A percentile compares a stretch with the other conserved stretches of the same genome.
Conservation (phyloP, 2,797 vertebrate genomes). For the Emys orbicularis region DNA sequence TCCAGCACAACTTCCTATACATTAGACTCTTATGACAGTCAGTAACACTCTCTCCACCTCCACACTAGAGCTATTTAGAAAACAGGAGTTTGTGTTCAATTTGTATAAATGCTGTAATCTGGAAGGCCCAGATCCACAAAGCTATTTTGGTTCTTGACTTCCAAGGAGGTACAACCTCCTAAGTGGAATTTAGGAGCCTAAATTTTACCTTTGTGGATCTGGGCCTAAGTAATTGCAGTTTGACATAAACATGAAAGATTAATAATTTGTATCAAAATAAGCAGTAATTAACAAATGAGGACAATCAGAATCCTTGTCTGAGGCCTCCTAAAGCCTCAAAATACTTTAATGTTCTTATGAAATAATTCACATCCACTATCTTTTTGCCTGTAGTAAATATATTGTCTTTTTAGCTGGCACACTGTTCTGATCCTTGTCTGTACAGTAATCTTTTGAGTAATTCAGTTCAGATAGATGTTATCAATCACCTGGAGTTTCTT, state of each 20-base stretch:
- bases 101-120: neutral
- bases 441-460: neutral
- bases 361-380: neutral
- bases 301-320: neutral
- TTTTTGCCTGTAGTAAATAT: neutral
- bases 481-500: conserved; percentile 35
- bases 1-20: neutral
- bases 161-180: too few species aligned
- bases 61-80: neutral
- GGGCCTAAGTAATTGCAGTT: neutral
- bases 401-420: neutral
- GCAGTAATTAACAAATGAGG: neutral
- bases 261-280: too few species aligned
- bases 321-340: neutral
- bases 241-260: neutral
- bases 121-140: neutral
- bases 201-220: neutral
- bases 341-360: neutral
- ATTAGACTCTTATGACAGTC: neutral
- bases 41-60: too few species aligned
- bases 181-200: neutral
- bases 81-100: neutral
- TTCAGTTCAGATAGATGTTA: neutral
- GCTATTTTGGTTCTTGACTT: neutral
- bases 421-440: neutral